Evolutionary conservation across 2,797 vertebrate genomes (phyloP), one percentile per base, ranked within the genome.

Genomic region (Sparus aurata): DNA sequence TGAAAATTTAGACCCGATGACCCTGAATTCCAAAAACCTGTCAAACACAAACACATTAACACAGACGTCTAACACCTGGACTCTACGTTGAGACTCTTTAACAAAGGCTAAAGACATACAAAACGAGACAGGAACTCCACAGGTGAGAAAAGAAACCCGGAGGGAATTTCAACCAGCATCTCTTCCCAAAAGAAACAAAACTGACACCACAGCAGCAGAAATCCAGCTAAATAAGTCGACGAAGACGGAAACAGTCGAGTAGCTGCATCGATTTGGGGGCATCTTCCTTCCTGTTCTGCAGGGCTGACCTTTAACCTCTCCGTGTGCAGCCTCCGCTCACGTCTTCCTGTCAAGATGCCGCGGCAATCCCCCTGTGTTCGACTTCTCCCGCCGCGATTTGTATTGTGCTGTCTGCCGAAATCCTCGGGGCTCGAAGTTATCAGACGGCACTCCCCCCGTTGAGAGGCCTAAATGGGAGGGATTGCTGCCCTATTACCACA

Each of bases 381-480:
- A 17, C 68, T 1, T 65, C 74, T 65, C 60, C 57, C 46, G 50
- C 76, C 64, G 6, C 20, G 43, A 64, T 75, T 65, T 58, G 30
- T 59, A 43, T 65, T 77, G 61, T 67, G 63, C 53, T 3, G 58
- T 45, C 80, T 80, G 59, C 73, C 82, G 79, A 63, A 80, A 49
- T 72, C 80, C 83, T 74, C 60, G 0, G n/a, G 69, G 73, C 79
- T 74, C 22, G 5, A 49, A 71, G 54, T 63, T 55, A 79, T 75
- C 68, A 74, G 69, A 71, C 34, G 64, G 45, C 57, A 2, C 58
- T 78, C 25, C 47, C 47, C 45, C 70, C 45, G 57, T 64, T 75
- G 71, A 25, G 62, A 84, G 78, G 78, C 4, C 13, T 58, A 80
- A 85, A 80, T 59, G 46, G 73, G 63, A 63, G 60, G 80, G 57